phyloP scores from a whole-genome alignment of 2,797 vertebrate species.

The Anomalospiza imberbis region DNA sequence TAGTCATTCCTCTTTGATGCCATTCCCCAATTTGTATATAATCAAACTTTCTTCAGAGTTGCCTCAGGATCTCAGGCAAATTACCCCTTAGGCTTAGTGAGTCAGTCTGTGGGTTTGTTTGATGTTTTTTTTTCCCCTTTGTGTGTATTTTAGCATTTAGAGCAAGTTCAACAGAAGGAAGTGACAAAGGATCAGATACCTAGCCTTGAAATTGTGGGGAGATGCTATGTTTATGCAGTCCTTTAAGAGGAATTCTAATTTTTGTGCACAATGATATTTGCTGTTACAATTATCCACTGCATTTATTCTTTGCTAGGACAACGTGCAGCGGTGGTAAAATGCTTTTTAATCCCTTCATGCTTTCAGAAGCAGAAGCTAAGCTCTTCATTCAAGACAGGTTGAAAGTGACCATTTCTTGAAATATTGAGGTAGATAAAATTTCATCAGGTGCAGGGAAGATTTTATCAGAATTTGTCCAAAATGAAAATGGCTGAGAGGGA shows the following conservation, averaged over 20 bases:
- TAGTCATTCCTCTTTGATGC: background rate
- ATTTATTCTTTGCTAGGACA: background rate
- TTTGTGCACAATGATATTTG: background rate
- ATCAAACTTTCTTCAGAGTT: background rate
- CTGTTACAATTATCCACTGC: background rate
- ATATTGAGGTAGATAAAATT: background rate
- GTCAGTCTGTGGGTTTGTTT: background rate
- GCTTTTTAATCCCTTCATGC: background rate
- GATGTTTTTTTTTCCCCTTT: rapidly evolving
- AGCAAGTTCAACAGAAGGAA: background rate
- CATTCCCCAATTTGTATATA: background rate
- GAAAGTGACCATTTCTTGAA: background rate
- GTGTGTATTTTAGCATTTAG: background rate
- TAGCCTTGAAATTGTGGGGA: background rate
- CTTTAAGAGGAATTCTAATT: background rate
- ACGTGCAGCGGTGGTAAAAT: background rate
- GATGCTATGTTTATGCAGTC: background rate
- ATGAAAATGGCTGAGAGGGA: background rate
- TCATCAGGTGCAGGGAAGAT: background rate
- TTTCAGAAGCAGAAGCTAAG: background rate
- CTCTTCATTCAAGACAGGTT: background rate
- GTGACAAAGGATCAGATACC: background rate
- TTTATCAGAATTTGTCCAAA: background rate
- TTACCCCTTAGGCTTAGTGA: background rate
- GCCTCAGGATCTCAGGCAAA: background rate